Percentiles rank a stretch among this genome's conserved stretches.
These are phyloP conservation scores for Grammomys surdaster DNA, from an alignment of 2,113 vertebrate species.

Conservation along the genomic window DNA sequence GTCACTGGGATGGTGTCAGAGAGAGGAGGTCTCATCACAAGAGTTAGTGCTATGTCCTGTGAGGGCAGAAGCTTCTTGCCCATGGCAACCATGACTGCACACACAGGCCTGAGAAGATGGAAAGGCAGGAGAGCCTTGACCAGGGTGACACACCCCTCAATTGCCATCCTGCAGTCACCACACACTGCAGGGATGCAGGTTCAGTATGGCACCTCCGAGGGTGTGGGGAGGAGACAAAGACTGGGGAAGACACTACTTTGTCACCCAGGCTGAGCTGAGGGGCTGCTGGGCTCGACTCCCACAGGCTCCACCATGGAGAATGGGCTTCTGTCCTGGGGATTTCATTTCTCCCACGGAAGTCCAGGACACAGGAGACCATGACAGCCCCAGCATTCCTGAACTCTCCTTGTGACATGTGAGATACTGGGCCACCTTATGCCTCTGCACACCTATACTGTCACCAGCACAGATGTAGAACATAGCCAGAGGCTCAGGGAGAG, in stretches of 20 bases:
- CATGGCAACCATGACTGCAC: not conserved
- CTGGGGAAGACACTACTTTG: not conserved
- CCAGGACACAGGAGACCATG: fast-evolving
- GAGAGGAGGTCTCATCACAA: not conserved
- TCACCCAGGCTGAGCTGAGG: not conserved
- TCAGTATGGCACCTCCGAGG: not conserved
- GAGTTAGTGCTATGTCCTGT: not conserved
- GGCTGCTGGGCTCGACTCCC: not conserved
- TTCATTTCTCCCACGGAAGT: not conserved
- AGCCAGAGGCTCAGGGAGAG: not conserved
- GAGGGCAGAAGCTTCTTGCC: not conserved
- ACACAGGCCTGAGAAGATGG: not conserved
- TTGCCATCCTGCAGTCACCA: not conserved
- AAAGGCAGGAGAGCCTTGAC: not conserved
- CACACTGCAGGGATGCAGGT: not conserved
- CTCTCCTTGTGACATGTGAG: not conserved
- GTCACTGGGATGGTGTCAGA: not conserved
- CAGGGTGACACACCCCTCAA: not conserved
- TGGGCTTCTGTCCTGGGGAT: not conserved
- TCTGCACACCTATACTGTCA: not conserved
- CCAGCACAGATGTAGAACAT: not conserved
- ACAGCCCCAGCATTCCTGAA: not conserved
- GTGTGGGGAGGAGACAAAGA: not conserved
- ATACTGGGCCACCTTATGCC: not conserved
- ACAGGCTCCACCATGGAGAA: not conserved